Evolutionary conservation across 2,797 vertebrate species (phyloP).

Genomic region (Naso thynnoides): DNA sequence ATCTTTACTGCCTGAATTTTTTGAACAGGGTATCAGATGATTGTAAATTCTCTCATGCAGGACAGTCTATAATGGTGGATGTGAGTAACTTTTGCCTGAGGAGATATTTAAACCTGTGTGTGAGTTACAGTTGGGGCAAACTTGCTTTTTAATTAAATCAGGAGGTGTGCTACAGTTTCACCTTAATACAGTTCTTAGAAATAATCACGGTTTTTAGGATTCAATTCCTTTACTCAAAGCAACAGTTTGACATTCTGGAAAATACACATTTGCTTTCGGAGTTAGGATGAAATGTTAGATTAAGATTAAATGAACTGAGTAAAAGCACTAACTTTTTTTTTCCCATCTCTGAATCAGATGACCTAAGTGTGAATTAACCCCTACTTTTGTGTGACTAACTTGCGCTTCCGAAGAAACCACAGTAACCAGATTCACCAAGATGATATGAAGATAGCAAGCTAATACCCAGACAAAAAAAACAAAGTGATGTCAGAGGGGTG

Average conservation of each 20-base stretch:
- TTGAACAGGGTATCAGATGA: not conserved
- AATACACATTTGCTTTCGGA: too few species aligned
- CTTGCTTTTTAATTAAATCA: constrained; percentile 24
- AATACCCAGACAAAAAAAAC: constrained; percentile 4
- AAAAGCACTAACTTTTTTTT: too few species aligned
- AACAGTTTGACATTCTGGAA: not conserved
- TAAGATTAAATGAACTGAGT: too few species aligned
- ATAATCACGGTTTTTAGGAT: not conserved
- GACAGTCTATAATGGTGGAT: not conserved
- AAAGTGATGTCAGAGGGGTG: constrained; percentile 7
- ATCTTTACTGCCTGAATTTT: not conserved
- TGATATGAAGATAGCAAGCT: not conserved
- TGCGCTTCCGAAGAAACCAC: not conserved
- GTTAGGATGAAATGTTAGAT: too few species aligned
- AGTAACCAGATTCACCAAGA: not conserved
- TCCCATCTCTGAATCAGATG: not conserved
- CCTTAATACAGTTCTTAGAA: not conserved
- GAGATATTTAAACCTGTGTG: constrained; percentile 15
- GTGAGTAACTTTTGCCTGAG: constrained; percentile 12
- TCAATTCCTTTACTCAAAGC: not conserved
- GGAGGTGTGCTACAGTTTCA: constrained; percentile 12
- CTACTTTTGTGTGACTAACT: not conserved
- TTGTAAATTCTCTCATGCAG: not conserved
- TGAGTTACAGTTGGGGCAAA: not conserved
- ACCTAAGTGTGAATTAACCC: not conserved